These are phyloP conservation scores for Pterostichus madidus DNA, from an alignment of 2,888 invertebrate species.

Conservation along the genomic window DNA sequence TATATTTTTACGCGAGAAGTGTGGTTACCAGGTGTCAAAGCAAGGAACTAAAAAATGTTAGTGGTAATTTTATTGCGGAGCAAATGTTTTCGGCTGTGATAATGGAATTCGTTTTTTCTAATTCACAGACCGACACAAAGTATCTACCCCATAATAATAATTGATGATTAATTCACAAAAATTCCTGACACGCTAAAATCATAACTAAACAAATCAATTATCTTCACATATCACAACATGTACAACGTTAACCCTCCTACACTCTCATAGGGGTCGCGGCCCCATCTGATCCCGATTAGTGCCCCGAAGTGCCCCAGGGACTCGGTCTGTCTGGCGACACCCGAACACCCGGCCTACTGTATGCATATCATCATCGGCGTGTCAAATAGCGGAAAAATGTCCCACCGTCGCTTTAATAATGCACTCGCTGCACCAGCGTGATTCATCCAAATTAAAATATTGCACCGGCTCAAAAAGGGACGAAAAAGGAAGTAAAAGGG, in stretches of 20 bases:
- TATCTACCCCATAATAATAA: background rate
- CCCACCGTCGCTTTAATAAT: conserved; percentile 58
- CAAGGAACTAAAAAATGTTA: no score
- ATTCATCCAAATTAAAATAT: conserved; percentile 66
- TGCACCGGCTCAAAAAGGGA: conserved; percentile 46
- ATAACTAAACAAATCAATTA: conserved; percentile 40
- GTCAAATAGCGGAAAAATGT: conserved; percentile 66
- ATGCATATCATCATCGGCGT: conserved; percentile 67
- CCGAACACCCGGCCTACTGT: conserved; percentile 25
- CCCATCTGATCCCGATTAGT: conserved; percentile 37
- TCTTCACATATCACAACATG: background rate
- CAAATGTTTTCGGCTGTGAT: no score
- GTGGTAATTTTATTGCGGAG: no score
- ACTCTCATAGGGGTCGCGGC: conserved; percentile 4
- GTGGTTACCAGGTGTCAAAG: no score
- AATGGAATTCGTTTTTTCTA: no score
- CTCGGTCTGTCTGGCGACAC: background rate
- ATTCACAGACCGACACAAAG: no score
- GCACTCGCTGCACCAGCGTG: conserved; percentile 42
- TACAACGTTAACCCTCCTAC: background rate
- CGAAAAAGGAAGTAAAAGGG: conserved; percentile 8
- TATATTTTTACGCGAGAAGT: no score
- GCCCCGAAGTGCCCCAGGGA: conserved; percentile 1
- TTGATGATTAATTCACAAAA: conserved; percentile 3
- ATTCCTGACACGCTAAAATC: background rate